Evolutionary conservation across 2,888 invertebrate genomes (phyloP).

Genomic region (Cerastis rubricosa): DNA sequence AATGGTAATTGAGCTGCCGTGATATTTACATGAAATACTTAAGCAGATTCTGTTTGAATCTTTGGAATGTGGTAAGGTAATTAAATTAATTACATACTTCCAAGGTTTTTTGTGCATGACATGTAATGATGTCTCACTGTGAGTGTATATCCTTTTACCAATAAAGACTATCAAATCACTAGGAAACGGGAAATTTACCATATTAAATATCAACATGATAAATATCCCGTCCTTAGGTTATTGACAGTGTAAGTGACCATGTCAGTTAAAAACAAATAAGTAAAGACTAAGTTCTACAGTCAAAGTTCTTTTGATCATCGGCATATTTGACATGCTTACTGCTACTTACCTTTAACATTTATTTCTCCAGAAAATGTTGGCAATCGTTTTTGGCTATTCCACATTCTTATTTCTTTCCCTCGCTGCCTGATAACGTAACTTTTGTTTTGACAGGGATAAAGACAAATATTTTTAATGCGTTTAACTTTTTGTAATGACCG

Average conservation of each 20-base stretch:
- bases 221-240: too few species aligned
- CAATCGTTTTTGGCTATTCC: not conserved
- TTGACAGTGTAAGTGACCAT: too few species aligned
- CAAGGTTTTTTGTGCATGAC: not conserved
- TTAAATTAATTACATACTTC: not conserved
- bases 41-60: conserved; percentile 18
- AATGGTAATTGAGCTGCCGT: conserved; percentile 30
- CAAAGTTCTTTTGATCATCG: not conserved
- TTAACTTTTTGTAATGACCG: not conserved
- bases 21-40: conserved; percentile 23
- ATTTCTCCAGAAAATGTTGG: not conserved
- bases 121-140: not conserved
- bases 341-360: not conserved
- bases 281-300: not conserved
- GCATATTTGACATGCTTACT: not conserved
- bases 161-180: not conserved
- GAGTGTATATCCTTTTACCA: not conserved
- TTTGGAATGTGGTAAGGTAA: conserved; percentile 24
- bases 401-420: not conserved
- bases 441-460: not conserved
- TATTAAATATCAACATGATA: too few species aligned
- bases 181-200: too few species aligned
- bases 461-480: not conserved
- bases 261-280: too few species aligned
- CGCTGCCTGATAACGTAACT: not conserved